A percentile compares a stretch with the other conserved stretches of the same genome.
Evolutionary conservation across 2,888 invertebrate genomes (phyloP).

Genomic region (Patella pellucida): DNA sequence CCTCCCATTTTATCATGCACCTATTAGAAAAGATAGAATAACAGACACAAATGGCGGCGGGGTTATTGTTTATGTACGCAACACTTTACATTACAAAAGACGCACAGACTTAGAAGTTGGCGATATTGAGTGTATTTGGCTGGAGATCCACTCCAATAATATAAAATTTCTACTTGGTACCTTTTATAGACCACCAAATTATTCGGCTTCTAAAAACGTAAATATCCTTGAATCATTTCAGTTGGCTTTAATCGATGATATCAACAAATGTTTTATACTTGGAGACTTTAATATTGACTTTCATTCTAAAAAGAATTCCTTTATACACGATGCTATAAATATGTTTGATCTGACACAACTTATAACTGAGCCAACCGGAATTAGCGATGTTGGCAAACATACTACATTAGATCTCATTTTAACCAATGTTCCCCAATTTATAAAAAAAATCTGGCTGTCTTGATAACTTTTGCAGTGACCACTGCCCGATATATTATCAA

Average conservation of each 20-base stretch:
- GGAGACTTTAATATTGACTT: slow-evolving; percentile 3
- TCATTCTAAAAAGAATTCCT: neutral
- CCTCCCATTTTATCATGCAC: neutral
- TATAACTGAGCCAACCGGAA: neutral
- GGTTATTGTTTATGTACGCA: slow-evolving; percentile 1
- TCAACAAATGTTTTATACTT: neutral
- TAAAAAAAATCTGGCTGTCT: neutral
- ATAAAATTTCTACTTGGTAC: neutral
- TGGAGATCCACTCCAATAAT: neutral
- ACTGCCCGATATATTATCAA: neutral
- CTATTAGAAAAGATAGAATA: neutral
- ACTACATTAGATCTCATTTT: neutral
- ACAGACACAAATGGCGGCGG: neutral
- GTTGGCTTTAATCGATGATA: neutral
- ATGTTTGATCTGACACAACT: neutral
- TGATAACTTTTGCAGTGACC: neutral
- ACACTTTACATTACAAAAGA: neutral
- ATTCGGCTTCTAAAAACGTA: neutral
- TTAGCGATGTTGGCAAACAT: neutral
- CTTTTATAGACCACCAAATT: neutral
- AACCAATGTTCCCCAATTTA: neutral
- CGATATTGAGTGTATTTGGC: neutral
- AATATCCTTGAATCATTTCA: neutral
- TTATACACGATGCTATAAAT: slow-evolving; percentile 7
- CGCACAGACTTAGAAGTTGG: neutral